phyloP scores from a whole-genome alignment of 2,797 vertebrate species.

The Amniataba percoides region DNA sequence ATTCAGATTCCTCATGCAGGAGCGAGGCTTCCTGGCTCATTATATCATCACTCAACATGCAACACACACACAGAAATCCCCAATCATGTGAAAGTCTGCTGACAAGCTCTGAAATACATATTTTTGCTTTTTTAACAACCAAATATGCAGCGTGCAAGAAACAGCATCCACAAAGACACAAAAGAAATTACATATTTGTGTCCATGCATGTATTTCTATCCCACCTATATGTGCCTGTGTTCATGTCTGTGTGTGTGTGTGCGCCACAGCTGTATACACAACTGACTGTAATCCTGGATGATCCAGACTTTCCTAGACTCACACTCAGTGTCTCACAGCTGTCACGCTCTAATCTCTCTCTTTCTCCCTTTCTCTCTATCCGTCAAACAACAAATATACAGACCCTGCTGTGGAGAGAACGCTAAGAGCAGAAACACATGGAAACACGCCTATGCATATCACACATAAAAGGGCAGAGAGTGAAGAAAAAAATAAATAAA shows the following conservation, averaged over 20 bases:
- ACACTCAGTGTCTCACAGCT: conserved; percentile 86
- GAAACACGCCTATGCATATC: conserved; percentile 25
- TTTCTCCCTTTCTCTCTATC: conserved; percentile 51
- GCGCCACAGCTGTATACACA: conserved; percentile 79
- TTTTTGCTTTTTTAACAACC: neutral
- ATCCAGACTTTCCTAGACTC: conserved; percentile 86
- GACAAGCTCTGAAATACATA: conserved; percentile 24
- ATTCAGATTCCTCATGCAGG: conserved; percentile 51
- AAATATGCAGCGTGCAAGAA: conserved; percentile 31
- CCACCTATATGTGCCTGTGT: conserved; percentile 28
- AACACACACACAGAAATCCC: conserved; percentile 29
- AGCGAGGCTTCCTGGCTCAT: conserved; percentile 49
- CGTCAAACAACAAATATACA: conserved; percentile 45
- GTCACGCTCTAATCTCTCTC: conserved; percentile 84
- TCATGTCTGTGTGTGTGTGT: conserved; percentile 40
- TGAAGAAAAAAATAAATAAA: neutral
- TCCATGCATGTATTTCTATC: conserved; percentile 34
- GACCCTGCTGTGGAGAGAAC: conserved; percentile 22
- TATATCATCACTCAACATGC: conserved; percentile 57
- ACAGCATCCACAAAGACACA: conserved; percentile 17
- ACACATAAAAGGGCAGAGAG: conserved; percentile 20
- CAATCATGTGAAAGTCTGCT: conserved; percentile 28
- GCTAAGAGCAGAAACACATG: conserved; percentile 30
- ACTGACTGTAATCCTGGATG: conserved; percentile 86
- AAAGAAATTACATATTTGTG: conserved; percentile 25